Base-by-base conservation (phyloP, 2,797 vertebrate genomes). In the Enteromius argenteus region DNA sequence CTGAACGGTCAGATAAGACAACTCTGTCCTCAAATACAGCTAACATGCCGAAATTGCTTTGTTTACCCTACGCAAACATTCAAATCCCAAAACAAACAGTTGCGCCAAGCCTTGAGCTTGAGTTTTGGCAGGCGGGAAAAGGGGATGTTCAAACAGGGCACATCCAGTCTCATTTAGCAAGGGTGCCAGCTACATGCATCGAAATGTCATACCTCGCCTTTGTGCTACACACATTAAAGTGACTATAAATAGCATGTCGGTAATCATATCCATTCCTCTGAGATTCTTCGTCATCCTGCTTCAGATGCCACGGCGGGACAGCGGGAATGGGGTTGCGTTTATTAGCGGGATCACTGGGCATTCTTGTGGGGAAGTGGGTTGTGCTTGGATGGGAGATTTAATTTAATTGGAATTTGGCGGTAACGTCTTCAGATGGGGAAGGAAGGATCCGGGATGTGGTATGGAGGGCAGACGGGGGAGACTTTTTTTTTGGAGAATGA, bases 351-450 rank as follows among this genome's bases (percentile, higher is more conserved):
- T 80, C 32, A 14, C 64, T 76, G 92, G 89, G 90, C 92, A 89
- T 94, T 95, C 90, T 93, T 95, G 92, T 88, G 93, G 94, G 92
- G 93, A 95, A 95, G 93, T 91, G 92, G 94, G 92, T 91, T 92
- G 91, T 89, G 91, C 91, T 86, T 92, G 92, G 90, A 93, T 93
- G 92, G 93, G 88, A 91, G 93, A 91, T 94, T 95, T 95, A 87
- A 93, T 95, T 94, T 94, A 92, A 91, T 92, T 94, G 94, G 96
- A 95, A 95, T 96, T 96, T 86, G 78, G 93, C 87, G 89, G 95
- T 93, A 92, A 93, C 91, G 92, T 91, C 90, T 94, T 90, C 84
- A 91, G 92, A 92, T 90, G 91, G 82, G 92, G 92, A 89, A 92
- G 90, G 90, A 86, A 91, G 90, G 90, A 86, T 92, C 90, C 13